Conservation (phyloP, 2,113 vertebrate species). For the Cavia porcellus region DNA sequence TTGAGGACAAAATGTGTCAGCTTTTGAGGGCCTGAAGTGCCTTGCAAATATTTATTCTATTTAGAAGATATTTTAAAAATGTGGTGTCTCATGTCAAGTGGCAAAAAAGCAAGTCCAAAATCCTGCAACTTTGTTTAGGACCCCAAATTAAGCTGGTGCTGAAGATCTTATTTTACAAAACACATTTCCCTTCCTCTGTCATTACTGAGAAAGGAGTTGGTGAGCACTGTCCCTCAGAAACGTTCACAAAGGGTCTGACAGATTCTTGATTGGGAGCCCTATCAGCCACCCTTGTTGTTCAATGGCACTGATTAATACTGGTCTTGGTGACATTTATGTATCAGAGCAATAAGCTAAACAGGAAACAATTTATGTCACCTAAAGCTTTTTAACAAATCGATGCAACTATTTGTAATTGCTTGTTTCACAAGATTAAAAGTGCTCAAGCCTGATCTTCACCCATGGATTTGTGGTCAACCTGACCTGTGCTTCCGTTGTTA, state of each 20-base stretch:
- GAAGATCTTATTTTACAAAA: conserved; percentile 82
- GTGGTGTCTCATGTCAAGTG: conserved; percentile 83
- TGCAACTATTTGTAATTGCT: conserved; percentile 99
- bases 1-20: conserved; percentile 82
- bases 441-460: conserved; percentile 96
- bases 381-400: conserved; percentile 99
- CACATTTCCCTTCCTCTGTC: conserved; percentile 79
- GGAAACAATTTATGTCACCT: conserved; percentile 99
- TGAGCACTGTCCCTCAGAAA: conserved; percentile 49
- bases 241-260: conserved; percentile 86
- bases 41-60: conserved; percentile 88
- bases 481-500: conserved; percentile 92
- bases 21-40: conserved; percentile 84
- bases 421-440: conserved; percentile 99
- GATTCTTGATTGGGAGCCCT: conserved; percentile 87
- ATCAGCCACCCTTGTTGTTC: conserved; percentile 93
- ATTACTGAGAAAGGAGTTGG: conserved; percentile 68
- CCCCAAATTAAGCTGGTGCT: conserved; percentile 80
- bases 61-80: conserved; percentile 84
- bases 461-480: conserved; percentile 96
- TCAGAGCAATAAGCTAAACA: conserved; percentile 96
- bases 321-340: conserved; percentile 95
- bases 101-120: conserved; percentile 75
- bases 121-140: conserved; percentile 77
- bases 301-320: conserved; percentile 95